Percentiles rank a stretch among this genome's conserved stretches.
Conservation (phyloP, 1,140 invertebrate genomes). For the Aethina tumida region DNA sequence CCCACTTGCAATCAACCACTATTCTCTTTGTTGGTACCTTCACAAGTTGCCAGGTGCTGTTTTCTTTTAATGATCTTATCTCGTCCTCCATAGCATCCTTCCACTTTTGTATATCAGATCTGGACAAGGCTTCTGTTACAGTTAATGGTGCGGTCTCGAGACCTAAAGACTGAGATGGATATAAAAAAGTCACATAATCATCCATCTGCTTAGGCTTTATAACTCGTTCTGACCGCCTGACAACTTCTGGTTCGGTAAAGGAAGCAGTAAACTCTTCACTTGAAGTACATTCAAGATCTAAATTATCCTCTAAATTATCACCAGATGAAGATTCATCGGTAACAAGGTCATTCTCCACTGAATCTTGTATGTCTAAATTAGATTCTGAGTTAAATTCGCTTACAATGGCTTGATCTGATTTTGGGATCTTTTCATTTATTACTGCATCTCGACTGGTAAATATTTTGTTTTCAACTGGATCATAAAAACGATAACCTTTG, state of each 20-base stretch:
- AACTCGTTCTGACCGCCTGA: constrained; percentile 13
- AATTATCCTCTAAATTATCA: constrained; percentile 2
- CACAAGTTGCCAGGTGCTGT: constrained; percentile 30
- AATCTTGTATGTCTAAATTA: constrained; percentile 5
- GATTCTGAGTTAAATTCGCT: no score
- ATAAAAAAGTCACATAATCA: constrained; percentile 15
- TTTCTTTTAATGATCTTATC: constrained; percentile 26
- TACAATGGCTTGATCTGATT: constrained; percentile 5
- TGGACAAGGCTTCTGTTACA: constrained; percentile 19
- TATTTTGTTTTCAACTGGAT: constrained; percentile 6
- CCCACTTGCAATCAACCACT: constrained; percentile 33
- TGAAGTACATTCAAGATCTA: constrained; percentile 1
- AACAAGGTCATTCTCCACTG: constrained; percentile 8
- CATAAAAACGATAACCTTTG: constrained; percentile 25
- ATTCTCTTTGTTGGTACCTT: constrained; percentile 24
- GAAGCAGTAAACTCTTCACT: constrained; percentile 2
- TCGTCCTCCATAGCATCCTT: constrained; percentile 24
- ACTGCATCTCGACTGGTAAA: constrained; percentile 9
- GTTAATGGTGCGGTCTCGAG: constrained; percentile 9
- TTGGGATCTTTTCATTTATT: no score
- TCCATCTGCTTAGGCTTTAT: constrained; percentile 15
- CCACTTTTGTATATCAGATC: constrained; percentile 20
- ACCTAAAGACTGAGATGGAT: constrained; percentile 1
- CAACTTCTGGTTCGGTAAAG: background rate
- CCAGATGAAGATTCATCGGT: constrained; percentile 1